Conservation (phyloP, 2,113 vertebrate genomes). For the Mesocricetus auratus region DNA sequence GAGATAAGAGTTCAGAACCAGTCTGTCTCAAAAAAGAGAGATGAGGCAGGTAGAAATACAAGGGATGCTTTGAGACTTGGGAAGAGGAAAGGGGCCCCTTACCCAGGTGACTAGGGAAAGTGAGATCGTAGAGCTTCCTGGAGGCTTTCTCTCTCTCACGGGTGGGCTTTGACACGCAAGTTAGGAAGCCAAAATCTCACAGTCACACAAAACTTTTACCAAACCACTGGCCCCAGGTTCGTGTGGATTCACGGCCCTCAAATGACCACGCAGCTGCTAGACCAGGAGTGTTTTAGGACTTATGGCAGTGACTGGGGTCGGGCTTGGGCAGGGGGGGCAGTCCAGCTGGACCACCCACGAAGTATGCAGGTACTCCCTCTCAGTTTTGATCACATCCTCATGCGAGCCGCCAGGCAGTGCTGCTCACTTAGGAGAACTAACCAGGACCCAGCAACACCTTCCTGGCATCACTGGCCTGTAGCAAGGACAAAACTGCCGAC, state of each 20-base stretch:
- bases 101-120: not conserved
- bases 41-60: not conserved
- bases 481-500: not conserved
- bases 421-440: not conserved
- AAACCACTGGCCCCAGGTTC: not conserved
- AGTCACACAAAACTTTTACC: not conserved
- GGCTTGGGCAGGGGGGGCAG: not conserved
- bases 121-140: too few species aligned
- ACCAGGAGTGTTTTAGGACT: not conserved
- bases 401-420: not conserved
- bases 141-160: not conserved
- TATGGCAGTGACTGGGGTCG: not conserved
- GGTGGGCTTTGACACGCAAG: not conserved
- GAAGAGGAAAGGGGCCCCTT: not conserved
- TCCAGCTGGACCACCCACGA: not conserved
- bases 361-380: not conserved
- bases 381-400: not conserved
- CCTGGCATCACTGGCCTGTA: not conserved
- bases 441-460: not conserved
- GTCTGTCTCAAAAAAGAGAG: not conserved
- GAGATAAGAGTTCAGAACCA: not conserved
- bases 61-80: not conserved
- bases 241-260: not conserved
- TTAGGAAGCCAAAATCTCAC: not conserved
- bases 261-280: not conserved